Conservation (phyloP, 2,797 vertebrate species). For the Cuniculus paca region DNA sequence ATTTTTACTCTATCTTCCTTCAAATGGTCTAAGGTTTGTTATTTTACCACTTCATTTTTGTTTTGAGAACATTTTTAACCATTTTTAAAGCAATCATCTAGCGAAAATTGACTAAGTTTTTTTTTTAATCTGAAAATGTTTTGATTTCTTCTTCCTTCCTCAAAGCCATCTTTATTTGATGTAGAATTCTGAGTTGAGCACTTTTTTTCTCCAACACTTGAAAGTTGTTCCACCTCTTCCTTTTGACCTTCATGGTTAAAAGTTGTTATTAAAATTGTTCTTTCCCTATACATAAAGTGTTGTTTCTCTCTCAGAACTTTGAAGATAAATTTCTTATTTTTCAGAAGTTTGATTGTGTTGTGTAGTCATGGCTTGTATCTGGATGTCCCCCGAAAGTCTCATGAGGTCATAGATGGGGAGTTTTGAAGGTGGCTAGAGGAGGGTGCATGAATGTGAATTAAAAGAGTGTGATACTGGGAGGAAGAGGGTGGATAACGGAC, state of each 20-base stretch:
- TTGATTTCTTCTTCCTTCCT: background rate
- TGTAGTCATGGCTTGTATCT: background rate
- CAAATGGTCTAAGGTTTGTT: background rate
- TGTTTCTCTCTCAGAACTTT: background rate
- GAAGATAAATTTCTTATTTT: conserved; percentile 13
- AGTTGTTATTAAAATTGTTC: background rate
- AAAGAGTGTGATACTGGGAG: background rate
- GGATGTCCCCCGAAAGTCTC: background rate
- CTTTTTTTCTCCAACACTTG: background rate
- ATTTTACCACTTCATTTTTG: background rate
- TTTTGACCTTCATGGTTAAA: background rate
- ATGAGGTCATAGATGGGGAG: background rate
- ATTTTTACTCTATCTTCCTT: conserved; percentile 17
- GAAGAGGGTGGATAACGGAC: background rate
- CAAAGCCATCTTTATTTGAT: background rate
- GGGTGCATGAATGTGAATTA: background rate
- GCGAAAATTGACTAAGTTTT: background rate
- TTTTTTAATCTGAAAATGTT: conserved; percentile 7
- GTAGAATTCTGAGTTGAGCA: background rate
- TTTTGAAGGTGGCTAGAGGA: background rate
- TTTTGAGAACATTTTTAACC: background rate
- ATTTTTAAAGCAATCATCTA: background rate
- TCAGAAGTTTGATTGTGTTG: background rate
- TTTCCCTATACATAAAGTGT: background rate
- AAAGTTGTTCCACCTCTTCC: background rate